Evolutionary conservation across 2,797 vertebrate genomes (phyloP), one percentile per base, ranked within the genome.

Genomic region (Darevskia mixta): DNA sequence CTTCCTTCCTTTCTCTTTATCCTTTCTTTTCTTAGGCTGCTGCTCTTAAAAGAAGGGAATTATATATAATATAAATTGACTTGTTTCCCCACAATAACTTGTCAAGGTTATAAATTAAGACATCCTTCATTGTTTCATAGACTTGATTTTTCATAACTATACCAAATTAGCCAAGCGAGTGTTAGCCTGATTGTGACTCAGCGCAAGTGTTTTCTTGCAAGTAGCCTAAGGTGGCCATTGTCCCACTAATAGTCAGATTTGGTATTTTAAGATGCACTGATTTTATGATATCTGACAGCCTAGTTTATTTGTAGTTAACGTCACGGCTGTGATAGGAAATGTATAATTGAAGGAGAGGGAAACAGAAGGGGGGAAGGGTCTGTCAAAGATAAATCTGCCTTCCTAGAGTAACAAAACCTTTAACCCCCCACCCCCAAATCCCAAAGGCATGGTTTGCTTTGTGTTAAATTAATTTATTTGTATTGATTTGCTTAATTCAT

Each of bases 231-330:
- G 76, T 49, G 41, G 61, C 75, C 76, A 86, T 79, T 86, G 84
- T 78, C 61, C 61, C 75, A 69, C 20, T 25, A 67, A 86, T 86
- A 45, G 61, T 67, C 6, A 10, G 27, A 67, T 86, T n/a, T 61
- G 73, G 38, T 77, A 78, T 85, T 79, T 86, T 86, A 86, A 86
- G 85, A 35, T 49, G 18, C 64, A 86, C 76, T 69, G 85, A 79
- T 67, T 86, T 79, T 35, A 86, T 86, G 61, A 67, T 58, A 49
- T 86, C 76, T 86, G 85, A 86, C 75, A 86, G 61, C 67, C 29
- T 43, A 35, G 58, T n/a, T 76, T 66, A 86, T 79, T 58, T 41
- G 49, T 84, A 75, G 83, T 58, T 75, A 55, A 84, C 10, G 2
- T 83, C 82, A 83, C 10, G 15, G 35, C 10, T 76, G 55, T 76